Conservation (phyloP, 2,888 invertebrate genomes). For the Slavum lentiscoides region DNA sequence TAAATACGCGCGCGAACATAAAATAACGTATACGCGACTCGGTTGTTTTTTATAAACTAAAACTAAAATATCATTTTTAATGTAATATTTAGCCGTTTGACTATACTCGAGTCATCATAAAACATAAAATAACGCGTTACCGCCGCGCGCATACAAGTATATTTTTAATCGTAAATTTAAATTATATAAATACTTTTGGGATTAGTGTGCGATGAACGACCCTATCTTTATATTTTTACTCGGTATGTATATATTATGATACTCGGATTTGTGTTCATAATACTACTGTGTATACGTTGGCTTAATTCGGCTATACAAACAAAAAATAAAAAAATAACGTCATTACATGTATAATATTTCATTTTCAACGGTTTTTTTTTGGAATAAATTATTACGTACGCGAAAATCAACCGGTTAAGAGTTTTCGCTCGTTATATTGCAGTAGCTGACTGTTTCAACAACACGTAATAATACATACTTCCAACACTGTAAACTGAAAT, state of each 20-base stretch:
- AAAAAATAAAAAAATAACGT: not conserved
- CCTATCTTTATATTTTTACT: not conserved
- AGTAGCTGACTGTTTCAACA: too few species aligned
- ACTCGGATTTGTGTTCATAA: not conserved
- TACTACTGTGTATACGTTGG: not conserved
- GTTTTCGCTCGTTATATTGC: too few species aligned
- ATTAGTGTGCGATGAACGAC: constrained; percentile 7
- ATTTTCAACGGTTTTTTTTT: too few species aligned
- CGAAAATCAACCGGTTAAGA: too few species aligned
- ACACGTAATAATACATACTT: too few species aligned
- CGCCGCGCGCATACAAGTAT: too few species aligned
- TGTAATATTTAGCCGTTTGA: not conserved
- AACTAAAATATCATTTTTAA: not conserved
- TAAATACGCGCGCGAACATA: too few species aligned
- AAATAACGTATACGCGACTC: not conserved
- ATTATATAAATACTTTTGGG: constrained; percentile 28
- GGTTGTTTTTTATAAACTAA: not conserved
- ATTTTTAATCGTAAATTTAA: not conserved
- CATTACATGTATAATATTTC: too few species aligned
- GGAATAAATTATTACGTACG: too few species aligned
- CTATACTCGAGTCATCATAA: not conserved
- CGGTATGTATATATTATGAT: too few species aligned
- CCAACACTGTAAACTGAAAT: too few species aligned
- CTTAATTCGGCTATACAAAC: too few species aligned
- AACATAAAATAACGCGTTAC: not conserved